Base-by-base conservation (phyloP, 1,140 invertebrate species). In the Zaprionus kolodkinae region DNA sequence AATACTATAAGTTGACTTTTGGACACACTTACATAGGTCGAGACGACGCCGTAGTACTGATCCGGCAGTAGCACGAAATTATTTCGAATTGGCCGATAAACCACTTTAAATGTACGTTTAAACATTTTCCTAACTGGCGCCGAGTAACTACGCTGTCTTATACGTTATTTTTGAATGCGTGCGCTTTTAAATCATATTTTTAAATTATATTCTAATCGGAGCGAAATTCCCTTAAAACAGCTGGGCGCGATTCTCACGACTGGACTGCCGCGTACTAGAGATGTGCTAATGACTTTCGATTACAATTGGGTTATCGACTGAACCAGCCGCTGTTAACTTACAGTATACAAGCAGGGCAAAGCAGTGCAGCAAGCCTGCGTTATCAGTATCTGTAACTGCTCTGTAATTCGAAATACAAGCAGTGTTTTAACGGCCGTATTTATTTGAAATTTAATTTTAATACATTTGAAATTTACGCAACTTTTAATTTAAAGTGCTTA, bases 11-110 rank as follows among this genome's bases (percentile, higher is more conserved):
- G 40, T 82, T 64, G 75, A 87, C 89, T 79, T 90, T 89, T 81
- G 75, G 66, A 84, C 73, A 84, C 73, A 92, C 91, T 92, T 77
- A 92, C 91, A 81, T 92, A 92, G 59, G 91, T 92, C 52, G 91
- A 92, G 13, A 92, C 81, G n/a, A 92, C 79, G 25, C 81, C 80
- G 65, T 91, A 91, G 72, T 93, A 92, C 56, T 82, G 84, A 27
- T 92, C 91, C 30, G 92, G 91, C 45, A 93, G 57, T 12, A 91
- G 36, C 25, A 92, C 33, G 43, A 91, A 92, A 61, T 91, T 92
- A 62, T 73, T 92, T 55, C 81, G 76, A 38, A 87, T 82, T 43
- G 92, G 92, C 50, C 92, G 84, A 68, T 91, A 92, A 54, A 89
- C 89, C 27, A 92, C 84, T 75, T 91, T 92, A 61, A 92, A 92